These are phyloP conservation scores for Agapetus fuscipes DNA, from an alignment of 2,888 invertebrate species.

Conservation along the genomic window DNA sequence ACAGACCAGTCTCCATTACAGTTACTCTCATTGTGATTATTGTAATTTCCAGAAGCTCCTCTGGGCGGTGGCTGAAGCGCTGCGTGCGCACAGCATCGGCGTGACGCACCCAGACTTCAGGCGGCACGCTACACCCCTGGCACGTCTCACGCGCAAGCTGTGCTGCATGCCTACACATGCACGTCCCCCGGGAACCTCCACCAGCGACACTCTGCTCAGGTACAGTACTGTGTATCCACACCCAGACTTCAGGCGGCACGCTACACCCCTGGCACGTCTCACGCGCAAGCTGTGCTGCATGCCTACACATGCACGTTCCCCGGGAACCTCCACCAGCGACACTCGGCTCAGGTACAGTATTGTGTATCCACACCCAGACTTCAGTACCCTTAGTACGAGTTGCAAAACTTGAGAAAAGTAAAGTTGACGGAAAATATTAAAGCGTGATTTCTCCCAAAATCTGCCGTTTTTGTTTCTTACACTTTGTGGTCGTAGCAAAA, in stretches of 20 bases:
- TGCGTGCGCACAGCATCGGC: constrained; percentile 60
- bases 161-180: constrained; percentile 37
- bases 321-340: constrained; percentile 57
- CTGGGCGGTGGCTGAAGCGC: constrained; percentile 72
- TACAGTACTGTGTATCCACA: constrained; percentile 46
- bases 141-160: constrained; percentile 55
- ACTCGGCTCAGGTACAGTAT: constrained; percentile 60
- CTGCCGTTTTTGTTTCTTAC: no score
- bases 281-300: constrained; percentile 49
- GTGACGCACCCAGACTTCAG: constrained; percentile 62
- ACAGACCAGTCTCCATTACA: no score
- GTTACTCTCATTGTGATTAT: no score
- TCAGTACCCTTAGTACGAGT: no score
- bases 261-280: constrained; percentile 55
- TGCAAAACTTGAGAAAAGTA: no score
- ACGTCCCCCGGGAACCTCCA: constrained; percentile 43
- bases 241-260: constrained; percentile 61
- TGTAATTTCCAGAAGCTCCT: constrained; percentile 73
- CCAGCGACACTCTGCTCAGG: constrained; percentile 66
- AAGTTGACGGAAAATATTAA: no score
- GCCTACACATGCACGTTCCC: constrained; percentile 34
- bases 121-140: constrained; percentile 57
- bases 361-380: no score
- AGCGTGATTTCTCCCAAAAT: no score
- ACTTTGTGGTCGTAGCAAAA: no score